Evolutionary conservation across 2,797 vertebrate species (phyloP).

Genomic region (Anas capensis): DNA sequence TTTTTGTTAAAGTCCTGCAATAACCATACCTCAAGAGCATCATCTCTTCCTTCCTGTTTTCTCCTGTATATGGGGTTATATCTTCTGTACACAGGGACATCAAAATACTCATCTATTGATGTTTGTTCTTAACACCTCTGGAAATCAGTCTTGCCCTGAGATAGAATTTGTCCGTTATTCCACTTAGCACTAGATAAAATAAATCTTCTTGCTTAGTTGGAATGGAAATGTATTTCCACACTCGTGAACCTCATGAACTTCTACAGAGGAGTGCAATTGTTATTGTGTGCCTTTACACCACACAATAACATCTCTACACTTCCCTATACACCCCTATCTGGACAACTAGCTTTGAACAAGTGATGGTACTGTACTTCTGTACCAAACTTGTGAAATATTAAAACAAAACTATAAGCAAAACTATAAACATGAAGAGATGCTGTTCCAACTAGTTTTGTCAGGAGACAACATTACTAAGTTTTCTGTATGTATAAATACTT

Average conservation of each 20-base stretch:
- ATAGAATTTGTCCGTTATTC: background rate
- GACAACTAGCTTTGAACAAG: background rate
- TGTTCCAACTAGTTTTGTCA: background rate
- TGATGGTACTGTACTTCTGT: background rate
- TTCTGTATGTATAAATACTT: background rate
- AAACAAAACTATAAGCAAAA: background rate
- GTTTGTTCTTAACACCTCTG: constrained; percentile 27
- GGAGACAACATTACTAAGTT: background rate
- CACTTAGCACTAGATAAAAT: background rate
- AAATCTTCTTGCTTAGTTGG: background rate
- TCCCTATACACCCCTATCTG: background rate
- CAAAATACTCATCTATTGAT: background rate
- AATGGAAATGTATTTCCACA: background rate
- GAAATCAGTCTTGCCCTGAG: background rate
- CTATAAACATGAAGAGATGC: background rate
- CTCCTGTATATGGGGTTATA: background rate
- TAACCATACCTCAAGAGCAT: background rate
- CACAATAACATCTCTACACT: background rate
- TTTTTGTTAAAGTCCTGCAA: background rate
- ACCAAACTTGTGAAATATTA: background rate
- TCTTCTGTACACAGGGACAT: background rate
- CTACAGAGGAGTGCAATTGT: background rate
- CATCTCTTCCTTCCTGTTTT: background rate
- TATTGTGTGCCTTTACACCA: too few species aligned
- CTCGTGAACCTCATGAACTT: background rate